Evolutionary conservation across 2,888 invertebrate species (phyloP).

Genomic region (Leptodirus hochenwartii): DNA sequence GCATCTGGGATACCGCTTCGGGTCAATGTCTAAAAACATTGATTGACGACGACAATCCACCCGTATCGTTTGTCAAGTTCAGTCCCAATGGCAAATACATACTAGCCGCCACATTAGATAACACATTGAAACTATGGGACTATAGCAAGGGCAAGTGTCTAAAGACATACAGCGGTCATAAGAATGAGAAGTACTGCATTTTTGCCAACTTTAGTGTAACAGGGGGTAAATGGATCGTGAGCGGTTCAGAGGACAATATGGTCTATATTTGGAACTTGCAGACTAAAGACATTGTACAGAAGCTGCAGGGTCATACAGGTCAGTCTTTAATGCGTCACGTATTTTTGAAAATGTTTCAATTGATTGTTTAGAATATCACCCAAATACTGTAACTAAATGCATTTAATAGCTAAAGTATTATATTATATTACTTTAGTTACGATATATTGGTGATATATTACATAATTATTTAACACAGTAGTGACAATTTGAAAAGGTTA

Average conservation of each 20-base stretch:
- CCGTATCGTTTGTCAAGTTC: constrained; percentile 98
- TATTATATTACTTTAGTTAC: constrained; percentile 1
- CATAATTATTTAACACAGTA: neutral
- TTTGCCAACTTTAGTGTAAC: constrained; percentile 99
- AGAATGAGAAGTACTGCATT: constrained; percentile 98
- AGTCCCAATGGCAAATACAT: constrained; percentile 99
- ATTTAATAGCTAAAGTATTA: constrained; percentile 1
- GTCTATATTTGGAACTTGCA: constrained; percentile 99
- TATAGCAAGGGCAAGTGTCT: constrained; percentile 97
- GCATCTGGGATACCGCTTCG: constrained; percentile 99
- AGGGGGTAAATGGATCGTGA: constrained; percentile 99
- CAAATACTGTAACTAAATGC: too few relatives aligned
- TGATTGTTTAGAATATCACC: too few relatives aligned
- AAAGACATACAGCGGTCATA: constrained; percentile 96
- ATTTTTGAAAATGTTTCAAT: constrained; percentile 4
- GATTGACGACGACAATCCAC: constrained; percentile 98
- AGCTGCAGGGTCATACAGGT: constrained; percentile 92
- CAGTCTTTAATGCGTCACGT: constrained; percentile 19
- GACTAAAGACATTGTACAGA: constrained; percentile 97
- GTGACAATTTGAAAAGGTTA: too few relatives aligned
- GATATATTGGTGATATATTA: constrained; percentile 2
- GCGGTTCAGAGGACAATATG: constrained; percentile 97
- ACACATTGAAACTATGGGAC: constrained; percentile 97
- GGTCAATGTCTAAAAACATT: constrained; percentile 98
- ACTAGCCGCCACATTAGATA: constrained; percentile 93